phyloP scores from a whole-genome alignment of 2,888 invertebrate species.

The Chydorus sphaericus region DNA sequence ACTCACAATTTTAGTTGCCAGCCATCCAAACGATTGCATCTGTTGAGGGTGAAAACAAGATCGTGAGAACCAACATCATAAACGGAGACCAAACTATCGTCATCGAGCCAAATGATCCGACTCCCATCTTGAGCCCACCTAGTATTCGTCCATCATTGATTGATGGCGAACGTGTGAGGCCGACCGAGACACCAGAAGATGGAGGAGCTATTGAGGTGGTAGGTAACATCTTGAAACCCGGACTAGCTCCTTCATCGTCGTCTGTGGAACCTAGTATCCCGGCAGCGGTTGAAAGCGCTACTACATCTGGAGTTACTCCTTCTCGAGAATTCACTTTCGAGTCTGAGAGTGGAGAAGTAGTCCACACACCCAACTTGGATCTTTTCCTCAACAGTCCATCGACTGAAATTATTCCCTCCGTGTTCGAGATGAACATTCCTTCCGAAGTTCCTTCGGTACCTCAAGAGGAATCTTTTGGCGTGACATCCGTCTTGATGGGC shows the following conservation, averaged over 20 bases:
- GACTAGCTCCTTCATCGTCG: background rate
- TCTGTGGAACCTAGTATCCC: background rate
- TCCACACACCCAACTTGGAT: background rate
- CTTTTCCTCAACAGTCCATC: background rate
- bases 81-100: slow-evolving; percentile 14
- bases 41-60: slow-evolving; percentile 25
- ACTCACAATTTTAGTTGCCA: slow-evolving; percentile 4
- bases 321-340: background rate
- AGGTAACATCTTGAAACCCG: background rate
- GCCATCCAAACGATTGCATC: slow-evolving; percentile 23
- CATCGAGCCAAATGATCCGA: slow-evolving; percentile 14
- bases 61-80: slow-evolving; percentile 24
- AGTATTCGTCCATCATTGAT: background rate
- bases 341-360: background rate
- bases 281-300: background rate
- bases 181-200: background rate
- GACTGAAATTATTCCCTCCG: background rate
- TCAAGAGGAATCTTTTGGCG: slow-evolving; percentile 5
- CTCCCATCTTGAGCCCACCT: background rate
- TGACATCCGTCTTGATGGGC: slow-evolving; percentile 11
- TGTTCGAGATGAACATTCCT: background rate
- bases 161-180: background rate
- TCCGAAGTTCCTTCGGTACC: background rate
- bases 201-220: background rate
- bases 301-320: background rate